phyloP scores from a whole-genome alignment of 2,888 invertebrate species.

The Drosophila vallismaia region DNA sequence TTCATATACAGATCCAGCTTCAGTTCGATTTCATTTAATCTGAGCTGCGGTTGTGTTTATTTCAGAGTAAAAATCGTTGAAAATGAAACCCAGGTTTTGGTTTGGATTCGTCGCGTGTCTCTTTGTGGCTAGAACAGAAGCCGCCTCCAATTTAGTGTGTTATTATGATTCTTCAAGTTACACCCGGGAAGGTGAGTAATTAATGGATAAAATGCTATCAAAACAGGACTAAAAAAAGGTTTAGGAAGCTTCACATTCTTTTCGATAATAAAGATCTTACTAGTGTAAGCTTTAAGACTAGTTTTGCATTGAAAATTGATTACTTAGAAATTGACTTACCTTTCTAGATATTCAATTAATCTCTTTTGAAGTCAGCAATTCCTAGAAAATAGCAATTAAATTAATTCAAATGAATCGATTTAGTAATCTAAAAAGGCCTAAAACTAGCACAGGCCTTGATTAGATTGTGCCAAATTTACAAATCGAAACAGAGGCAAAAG shows the following conservation, averaged over 20 bases:
- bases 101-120: slow-evolving; percentile 60
- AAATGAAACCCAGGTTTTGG: slow-evolving; percentile 63
- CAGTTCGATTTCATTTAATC: slow-evolving; percentile 64
- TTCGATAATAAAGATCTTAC: too few relatives aligned
- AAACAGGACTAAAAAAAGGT: not conserved
- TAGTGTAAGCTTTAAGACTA: too few relatives aligned
- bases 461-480: slow-evolving; percentile 31
- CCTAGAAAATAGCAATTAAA: not conserved
- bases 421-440: not conserved
- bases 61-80: slow-evolving; percentile 11
- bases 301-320: too few relatives aligned
- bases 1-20: slow-evolving; percentile 49
- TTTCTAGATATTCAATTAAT: not conserved
- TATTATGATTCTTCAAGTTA: slow-evolving; percentile 81
- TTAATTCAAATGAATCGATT: not conserved
- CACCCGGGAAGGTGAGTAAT: slow-evolving; percentile 80
- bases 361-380: not conserved
- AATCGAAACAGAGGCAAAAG: slow-evolving; percentile 8
- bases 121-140: slow-evolving; percentile 53
- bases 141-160: slow-evolving; percentile 79
- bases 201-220: not conserved
- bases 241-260: too few relatives aligned
- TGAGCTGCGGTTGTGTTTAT: slow-evolving; percentile 50
- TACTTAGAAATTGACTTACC: not conserved
- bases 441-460: slow-evolving; percentile 18